Percentiles rank a stretch among this genome's conserved stretches.
Conservation (phyloP, 2,113 vertebrate species). For the Stercorarius parasiticus region DNA sequence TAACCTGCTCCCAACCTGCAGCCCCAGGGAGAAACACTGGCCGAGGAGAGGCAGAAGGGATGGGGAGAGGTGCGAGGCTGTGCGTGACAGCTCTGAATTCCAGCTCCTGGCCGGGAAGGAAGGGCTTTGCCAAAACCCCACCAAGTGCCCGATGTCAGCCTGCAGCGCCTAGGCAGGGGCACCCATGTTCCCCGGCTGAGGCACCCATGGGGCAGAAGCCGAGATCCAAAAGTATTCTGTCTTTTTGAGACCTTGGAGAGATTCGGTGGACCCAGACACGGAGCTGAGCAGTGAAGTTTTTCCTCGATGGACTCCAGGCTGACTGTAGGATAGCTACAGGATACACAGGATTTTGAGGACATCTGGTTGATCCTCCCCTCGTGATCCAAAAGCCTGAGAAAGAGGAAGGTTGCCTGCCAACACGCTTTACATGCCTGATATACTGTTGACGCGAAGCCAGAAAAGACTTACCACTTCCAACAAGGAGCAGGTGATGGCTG, state of each 20-base stretch:
- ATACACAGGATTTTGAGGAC: not conserved
- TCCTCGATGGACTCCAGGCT: not conserved
- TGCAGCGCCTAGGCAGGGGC: fast-evolving
- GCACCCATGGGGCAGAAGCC: not conserved
- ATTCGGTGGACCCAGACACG: fast-evolving
- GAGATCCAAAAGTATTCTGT: fast-evolving
- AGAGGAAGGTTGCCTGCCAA: not conserved
- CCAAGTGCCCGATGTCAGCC: fast-evolving
- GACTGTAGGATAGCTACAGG: not conserved
- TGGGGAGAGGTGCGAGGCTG: not conserved
- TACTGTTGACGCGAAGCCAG: not conserved
- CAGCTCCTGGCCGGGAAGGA: not conserved
- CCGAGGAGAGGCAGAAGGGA: not conserved
- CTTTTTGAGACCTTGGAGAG: not conserved
- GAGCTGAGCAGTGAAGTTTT: not conserved
- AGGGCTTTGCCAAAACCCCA: not conserved
- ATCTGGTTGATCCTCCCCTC: not conserved
- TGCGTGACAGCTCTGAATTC: too few species aligned
- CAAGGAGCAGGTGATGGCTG: not conserved
- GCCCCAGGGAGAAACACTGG: fast-evolving
- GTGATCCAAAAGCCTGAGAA: not conserved
- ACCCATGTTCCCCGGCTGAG: fast-evolving
- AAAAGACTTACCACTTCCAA: not conserved
- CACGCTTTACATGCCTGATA: not conserved
- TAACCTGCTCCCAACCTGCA: not conserved